phyloP scores from a whole-genome alignment of 2,888 invertebrate genomes.

The Holacanthella duospinosa region DNA sequence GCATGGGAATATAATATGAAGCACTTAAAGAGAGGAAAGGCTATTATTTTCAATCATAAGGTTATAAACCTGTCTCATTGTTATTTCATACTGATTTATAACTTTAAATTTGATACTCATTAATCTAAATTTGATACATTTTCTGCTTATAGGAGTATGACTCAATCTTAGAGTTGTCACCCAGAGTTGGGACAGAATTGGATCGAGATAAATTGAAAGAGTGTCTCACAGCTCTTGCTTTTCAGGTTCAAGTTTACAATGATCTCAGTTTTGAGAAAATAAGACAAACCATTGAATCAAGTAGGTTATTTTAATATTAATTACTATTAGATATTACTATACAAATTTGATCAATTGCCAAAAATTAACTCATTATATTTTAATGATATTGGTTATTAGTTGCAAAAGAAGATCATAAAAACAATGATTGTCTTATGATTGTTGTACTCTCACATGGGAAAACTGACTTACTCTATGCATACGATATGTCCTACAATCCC shows the following conservation, averaged over 20 bases:
- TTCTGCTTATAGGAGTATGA: slow-evolving; percentile 47
- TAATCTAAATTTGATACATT: not conserved
- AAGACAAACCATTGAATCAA: slow-evolving; percentile 52
- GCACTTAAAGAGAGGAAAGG: slow-evolving; percentile 23
- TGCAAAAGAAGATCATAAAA: slow-evolving; percentile 8
- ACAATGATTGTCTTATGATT: slow-evolving; percentile 14
- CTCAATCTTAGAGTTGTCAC: slow-evolving; percentile 56
- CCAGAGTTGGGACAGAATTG: slow-evolving; percentile 71
- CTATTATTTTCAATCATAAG: slow-evolving; percentile 31
- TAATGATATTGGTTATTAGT: slow-evolving; percentile 6
- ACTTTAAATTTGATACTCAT: not conserved
- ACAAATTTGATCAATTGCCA: not conserved
- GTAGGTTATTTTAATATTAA: slow-evolving; percentile 40
- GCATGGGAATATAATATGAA: slow-evolving; percentile 27
- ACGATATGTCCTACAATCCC: slow-evolving; percentile 20
- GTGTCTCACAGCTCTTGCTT: slow-evolving; percentile 56
- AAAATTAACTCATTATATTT: slow-evolving; percentile 2
- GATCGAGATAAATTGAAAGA: slow-evolving; percentile 65
- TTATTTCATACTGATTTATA: not conserved
- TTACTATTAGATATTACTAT: not conserved
- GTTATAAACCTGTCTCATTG: too few relatives aligned
- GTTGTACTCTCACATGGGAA: slow-evolving; percentile 19
- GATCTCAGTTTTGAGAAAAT: slow-evolving; percentile 62
- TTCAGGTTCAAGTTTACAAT: slow-evolving; percentile 57
- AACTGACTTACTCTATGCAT: slow-evolving; percentile 13